phyloP scores from a whole-genome alignment of 2,888 invertebrate genomes.

The Cenopis cana region DNA sequence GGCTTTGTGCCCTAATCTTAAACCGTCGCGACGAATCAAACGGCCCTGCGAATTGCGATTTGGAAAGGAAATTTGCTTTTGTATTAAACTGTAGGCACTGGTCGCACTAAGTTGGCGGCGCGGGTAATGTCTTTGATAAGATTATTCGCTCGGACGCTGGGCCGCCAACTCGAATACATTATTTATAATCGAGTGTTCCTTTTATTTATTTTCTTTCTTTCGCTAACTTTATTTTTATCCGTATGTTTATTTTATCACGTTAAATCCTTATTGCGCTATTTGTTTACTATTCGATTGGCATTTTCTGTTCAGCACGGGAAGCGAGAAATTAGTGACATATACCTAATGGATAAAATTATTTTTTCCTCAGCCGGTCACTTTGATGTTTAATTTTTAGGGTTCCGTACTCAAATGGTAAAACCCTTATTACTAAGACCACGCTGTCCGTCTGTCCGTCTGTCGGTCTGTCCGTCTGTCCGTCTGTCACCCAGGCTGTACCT shows the following conservation, averaged over 20 bases:
- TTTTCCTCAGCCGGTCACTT: no score
- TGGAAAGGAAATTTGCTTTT: slow-evolving; percentile 52
- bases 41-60: slow-evolving; percentile 55
- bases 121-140: slow-evolving; percentile 45
- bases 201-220: background rate
- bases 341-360: no score
- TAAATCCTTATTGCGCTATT: background rate
- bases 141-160: slow-evolving; percentile 29
- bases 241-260: background rate
- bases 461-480: no score
- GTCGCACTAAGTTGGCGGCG: slow-evolving; percentile 44
- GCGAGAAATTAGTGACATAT: no score
- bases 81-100: slow-evolving; percentile 47
- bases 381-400: no score
- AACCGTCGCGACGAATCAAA: slow-evolving; percentile 69
- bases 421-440: no score
- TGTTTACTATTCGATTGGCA: background rate
- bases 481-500: no score
- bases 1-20: slow-evolving; percentile 64
- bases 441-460: no score
- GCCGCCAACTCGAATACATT: slow-evolving; percentile 14
- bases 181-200: slow-evolving; percentile 12
- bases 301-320: background rate
- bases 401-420: no score
- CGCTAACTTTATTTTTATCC: background rate